A percentile compares a stretch with the other conserved stretches of the same genome.
Evolutionary conservation across 2,797 vertebrate genomes (phyloP).

Genomic region (Falco rusticolus): DNA sequence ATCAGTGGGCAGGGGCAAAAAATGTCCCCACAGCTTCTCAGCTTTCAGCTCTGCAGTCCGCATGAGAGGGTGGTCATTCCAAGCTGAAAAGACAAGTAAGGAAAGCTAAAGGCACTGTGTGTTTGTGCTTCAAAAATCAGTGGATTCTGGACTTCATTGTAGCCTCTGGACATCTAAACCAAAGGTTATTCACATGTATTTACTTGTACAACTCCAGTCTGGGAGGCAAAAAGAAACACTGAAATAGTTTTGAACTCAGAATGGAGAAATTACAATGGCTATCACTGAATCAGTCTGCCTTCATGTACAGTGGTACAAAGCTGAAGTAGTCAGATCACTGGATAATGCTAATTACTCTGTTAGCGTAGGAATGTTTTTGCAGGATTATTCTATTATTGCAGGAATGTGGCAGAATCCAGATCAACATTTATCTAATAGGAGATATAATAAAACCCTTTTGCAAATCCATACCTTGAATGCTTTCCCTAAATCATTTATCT

Average conservation of each 20-base stretch:
- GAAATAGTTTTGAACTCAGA: constrained; percentile 17
- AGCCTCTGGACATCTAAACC: constrained; percentile 29
- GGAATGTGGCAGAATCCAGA: neutral
- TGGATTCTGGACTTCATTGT: neutral
- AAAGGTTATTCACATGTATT: constrained; percentile 10
- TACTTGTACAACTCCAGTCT: neutral
- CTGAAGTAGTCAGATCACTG: constrained; percentile 13
- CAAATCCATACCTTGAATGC: neutral
- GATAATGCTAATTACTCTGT: neutral
- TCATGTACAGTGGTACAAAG: neutral
- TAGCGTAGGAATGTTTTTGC: constrained; percentile 2
- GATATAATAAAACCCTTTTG: neutral
- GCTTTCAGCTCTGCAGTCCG: neutral
- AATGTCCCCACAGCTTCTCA: neutral
- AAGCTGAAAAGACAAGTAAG: neutral
- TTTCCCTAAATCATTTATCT: neutral
- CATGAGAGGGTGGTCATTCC: neutral
- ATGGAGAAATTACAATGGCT: neutral
- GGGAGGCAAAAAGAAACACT: neutral
- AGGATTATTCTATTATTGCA: neutral
- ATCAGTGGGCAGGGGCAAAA: neutral
- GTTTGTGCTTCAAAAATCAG: neutral
- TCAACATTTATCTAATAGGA: neutral
- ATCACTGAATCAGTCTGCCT: constrained; percentile 3
- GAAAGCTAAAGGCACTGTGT: neutral